Percentiles rank a stretch among this genome's conserved stretches.
These are phyloP conservation scores for Macquaria australasica DNA, from an alignment of 2,113 vertebrate species.

Conservation along the genomic window DNA sequence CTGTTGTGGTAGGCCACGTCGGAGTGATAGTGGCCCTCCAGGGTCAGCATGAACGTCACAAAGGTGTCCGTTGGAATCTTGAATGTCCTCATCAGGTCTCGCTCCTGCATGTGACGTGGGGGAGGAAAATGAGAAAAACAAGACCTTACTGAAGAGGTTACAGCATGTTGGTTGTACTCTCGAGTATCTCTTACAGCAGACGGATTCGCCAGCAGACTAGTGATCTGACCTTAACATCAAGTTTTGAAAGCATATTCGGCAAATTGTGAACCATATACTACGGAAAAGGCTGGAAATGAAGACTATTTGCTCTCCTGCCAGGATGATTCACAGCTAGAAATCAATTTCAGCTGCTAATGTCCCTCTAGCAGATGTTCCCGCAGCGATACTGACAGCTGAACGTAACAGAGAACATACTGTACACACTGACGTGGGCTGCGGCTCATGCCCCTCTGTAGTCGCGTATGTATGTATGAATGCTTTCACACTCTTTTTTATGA, in stretches of 20 bases:
- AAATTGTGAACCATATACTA: conserved; percentile 16
- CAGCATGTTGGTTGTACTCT: neutral
- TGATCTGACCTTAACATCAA: neutral
- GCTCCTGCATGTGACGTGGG: conserved; percentile 84
- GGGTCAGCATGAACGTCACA: conserved; percentile 97
- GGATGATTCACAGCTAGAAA: conserved; percentile 49
- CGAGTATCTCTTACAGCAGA: neutral
- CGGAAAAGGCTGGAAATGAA: conserved; percentile 1
- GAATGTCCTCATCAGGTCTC: conserved; percentile 97
- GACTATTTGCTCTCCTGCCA: conserved; percentile 11
- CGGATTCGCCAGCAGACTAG: neutral
- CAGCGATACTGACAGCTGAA: conserved; percentile 18
- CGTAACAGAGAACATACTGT: conserved; percentile 18
- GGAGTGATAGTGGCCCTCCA: conserved; percentile 96
- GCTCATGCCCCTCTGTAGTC: neutral
- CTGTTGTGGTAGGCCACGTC: conserved; percentile 99
- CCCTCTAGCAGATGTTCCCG: conserved; percentile 45
- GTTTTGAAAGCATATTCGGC: neutral
- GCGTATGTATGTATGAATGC: neutral
- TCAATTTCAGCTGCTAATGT: conserved; percentile 31
- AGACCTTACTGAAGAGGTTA: neutral
- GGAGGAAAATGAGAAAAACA: conserved; percentile 8
- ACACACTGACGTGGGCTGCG: neutral
- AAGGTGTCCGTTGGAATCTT: conserved; percentile 97
- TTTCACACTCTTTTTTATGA: neutral